Percentiles rank a stretch among this genome's conserved stretches.
phyloP scores from a whole-genome alignment of 2,113 vertebrate genomes.

The Arizona elegans region DNA sequence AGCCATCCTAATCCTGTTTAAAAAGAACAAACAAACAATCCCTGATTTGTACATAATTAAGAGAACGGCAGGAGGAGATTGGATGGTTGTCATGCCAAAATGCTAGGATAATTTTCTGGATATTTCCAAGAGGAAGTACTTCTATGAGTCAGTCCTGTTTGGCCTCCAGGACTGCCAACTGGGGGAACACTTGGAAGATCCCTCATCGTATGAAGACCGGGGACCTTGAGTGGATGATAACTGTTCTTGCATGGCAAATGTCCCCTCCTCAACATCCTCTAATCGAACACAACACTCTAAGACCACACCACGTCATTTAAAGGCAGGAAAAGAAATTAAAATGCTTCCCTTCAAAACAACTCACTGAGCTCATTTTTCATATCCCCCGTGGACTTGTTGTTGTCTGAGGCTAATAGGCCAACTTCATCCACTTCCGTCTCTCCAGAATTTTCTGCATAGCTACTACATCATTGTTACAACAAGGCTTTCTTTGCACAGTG shows the following conservation, averaged over 20 bases:
- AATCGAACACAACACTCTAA: not conserved
- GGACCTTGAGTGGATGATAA: not conserved
- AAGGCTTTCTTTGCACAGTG: not conserved
- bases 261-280: not conserved
- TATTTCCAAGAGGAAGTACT: not conserved
- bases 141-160: conserved; percentile 6
- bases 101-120: not conserved
- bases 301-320: conserved; percentile 32
- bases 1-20: not conserved
- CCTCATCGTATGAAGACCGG: not conserved
- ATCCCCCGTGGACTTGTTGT: not conserved
- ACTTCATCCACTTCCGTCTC: conserved; percentile 24
- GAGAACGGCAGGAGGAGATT: not conserved
- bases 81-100: no score
- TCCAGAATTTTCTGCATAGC: conserved; percentile 19
- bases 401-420: conserved; percentile 25
- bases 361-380: conserved; percentile 32
- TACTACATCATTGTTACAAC: conserved; percentile 2
- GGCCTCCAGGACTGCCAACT: not conserved
- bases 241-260: not conserved
- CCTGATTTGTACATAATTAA: not conserved
- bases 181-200: not conserved
- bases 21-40: not conserved
- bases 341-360: conserved; percentile 35
- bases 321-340: conserved; percentile 38